A percentile compares a stretch with the other conserved stretches of the same genome.
Conservation (phyloP, 2,113 vertebrate genomes). For the Microcebus griseorufus region DNA sequence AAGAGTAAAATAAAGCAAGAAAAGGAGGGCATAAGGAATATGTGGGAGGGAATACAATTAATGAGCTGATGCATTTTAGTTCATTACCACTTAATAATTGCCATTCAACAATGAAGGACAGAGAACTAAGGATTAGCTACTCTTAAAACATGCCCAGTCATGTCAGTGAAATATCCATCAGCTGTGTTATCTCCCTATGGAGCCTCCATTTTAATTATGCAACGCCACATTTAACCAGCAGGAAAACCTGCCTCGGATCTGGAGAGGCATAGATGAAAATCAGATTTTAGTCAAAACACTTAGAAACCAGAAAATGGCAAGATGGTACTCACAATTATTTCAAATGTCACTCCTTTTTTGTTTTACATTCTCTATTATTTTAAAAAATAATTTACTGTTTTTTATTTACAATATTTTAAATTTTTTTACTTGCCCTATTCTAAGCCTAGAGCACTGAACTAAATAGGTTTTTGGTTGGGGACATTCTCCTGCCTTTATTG, state of each 20-base stretch:
- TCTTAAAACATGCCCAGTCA: not conserved
- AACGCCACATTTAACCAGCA: not conserved
- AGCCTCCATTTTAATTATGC: constrained; percentile 38
- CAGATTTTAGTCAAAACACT: not conserved
- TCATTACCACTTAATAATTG: not conserved
- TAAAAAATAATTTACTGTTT: not conserved
- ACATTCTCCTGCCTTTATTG: not conserved
- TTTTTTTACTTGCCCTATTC: not conserved
- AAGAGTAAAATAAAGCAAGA: not conserved
- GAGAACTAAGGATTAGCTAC: not conserved
- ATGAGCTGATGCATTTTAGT: constrained; percentile 37
- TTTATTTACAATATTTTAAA: not conserved
- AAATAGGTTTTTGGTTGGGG: not conserved
- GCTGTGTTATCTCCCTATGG: not conserved
- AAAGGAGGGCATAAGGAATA: not conserved
- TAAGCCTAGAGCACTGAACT: not conserved
- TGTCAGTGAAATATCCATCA: constrained; percentile 18
- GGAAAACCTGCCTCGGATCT: not conserved
- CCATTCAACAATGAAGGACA: not conserved
- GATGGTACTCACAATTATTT: not conserved
- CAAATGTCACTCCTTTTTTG: not conserved
- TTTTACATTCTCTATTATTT: not conserved
- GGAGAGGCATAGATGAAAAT: not conserved
- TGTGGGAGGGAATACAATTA: not conserved
- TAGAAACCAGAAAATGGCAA: constrained; percentile 10